Percentiles rank a stretch among this genome's conserved stretches.
phyloP scores from a whole-genome alignment of 37 sponge, comb jelly and placozoan species.

The Eunapius fragilis region DNA sequence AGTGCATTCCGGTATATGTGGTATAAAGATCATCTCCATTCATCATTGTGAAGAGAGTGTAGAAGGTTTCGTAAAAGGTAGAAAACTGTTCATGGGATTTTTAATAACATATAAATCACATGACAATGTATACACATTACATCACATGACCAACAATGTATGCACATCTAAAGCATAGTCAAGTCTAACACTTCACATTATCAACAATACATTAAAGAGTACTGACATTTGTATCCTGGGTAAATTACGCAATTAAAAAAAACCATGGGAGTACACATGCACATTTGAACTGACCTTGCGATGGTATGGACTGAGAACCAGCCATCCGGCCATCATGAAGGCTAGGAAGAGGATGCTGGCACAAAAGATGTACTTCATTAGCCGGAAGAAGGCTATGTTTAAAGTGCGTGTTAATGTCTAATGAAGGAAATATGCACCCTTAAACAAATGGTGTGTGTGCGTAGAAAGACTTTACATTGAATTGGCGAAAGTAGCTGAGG shows the following conservation, averaged over 20 bases:
- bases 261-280: slow-evolving; percentile 15
- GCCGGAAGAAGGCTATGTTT: slow-evolving; percentile 33
- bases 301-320: slow-evolving; percentile 54
- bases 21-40: slow-evolving; percentile 66
- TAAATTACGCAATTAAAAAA: too few relatives aligned
- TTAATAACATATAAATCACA: not conserved
- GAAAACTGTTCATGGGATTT: slow-evolving; percentile 17
- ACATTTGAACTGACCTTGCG: not conserved
- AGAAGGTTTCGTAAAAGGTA: slow-evolving; percentile 4
- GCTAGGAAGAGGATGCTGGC: slow-evolving; percentile 53
- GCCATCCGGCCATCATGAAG: slow-evolving; percentile 42
- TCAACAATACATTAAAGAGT: too few relatives aligned
- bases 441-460: too few relatives aligned
- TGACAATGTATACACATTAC: too few relatives aligned
- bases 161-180: too few relatives aligned
- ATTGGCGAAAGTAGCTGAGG: slow-evolving; percentile 51
- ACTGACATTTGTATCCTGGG: too few relatives aligned
- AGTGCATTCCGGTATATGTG: slow-evolving; percentile 10
- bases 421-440: not conserved
- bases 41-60: slow-evolving; percentile 48
- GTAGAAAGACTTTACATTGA: slow-evolving; percentile 23
- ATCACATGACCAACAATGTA: not conserved
- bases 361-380: slow-evolving; percentile 60
- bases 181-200: too few relatives aligned
- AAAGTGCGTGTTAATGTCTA: slow-evolving; percentile 60